Base-by-base conservation (phyloP, 2,797 vertebrate genomes). In the Silurus lanzhouensis region DNA sequence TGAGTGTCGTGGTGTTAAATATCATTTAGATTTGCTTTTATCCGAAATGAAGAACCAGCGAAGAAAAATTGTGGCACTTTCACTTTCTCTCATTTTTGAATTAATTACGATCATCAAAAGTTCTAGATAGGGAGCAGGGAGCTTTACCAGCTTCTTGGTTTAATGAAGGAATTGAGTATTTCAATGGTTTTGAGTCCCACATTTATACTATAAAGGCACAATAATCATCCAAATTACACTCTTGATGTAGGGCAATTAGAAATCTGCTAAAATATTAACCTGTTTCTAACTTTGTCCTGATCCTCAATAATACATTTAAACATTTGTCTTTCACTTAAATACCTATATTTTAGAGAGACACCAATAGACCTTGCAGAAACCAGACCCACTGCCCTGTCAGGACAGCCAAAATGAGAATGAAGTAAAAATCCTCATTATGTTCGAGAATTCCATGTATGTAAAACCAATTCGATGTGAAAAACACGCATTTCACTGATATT, bases 31-130 rank as follows among this genome's bases (percentile, higher is more conserved):
- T 2, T 77, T n/a, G 55, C 61, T 52, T 67, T 63, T 81, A 74
- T 83, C 84, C 71, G 13, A 25, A 83, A 81, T 88, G 85, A 85
- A 84, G 78, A 82, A 88, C 8, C 22, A 72, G 5, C 12, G 19
- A 25, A 67, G 9, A 25, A 57, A 79, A 71, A 74, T 46, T 74
- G 52, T 63, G 60, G 17, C 31, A 17, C 66, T 25, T 80, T 58
- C 57, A 68, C 60, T 83, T 31, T 55, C 66, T 17, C 61, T 83
- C 61, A 5, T 76, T 77, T 12, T 60, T 57, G 57, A 58, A 70
- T 60, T 38, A 19, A 3, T 76, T 60, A 5, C 25, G 22, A n/a
- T 72, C 17, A n/a, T 22, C 12, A 6, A n/a, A 15, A 60, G 71
- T 60, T 52, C 48, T 3, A 10, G 17, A 52, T 44, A 48, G n/a